phyloP scores from a whole-genome alignment of 2,113 vertebrate species.

The Sinocyclocheilus anophthalmus region DNA sequence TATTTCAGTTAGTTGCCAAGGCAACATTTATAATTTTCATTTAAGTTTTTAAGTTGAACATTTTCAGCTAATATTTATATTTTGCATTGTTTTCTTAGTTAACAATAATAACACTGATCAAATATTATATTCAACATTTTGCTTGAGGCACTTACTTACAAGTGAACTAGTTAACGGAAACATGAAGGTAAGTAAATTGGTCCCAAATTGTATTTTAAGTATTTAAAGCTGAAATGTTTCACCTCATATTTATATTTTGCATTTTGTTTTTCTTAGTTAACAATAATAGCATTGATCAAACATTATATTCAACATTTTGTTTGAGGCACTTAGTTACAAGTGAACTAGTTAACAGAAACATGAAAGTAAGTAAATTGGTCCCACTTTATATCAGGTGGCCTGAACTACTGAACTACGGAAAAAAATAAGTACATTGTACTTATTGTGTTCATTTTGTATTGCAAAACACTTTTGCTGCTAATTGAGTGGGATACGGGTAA shows the following conservation, averaged over 20 bases:
- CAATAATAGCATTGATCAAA: not conserved
- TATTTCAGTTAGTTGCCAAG: no score
- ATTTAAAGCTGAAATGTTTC: no score
- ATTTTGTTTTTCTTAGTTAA: not conserved
- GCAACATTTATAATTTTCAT: no score
- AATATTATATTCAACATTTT: not conserved
- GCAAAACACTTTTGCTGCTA: no score
- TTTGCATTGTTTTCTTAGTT: not conserved
- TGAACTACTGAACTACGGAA: no score
- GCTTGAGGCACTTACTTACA: not conserved
- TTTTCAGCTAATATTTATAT: not conserved
- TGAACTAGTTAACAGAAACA: not conserved
- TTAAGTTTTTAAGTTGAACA: no score
- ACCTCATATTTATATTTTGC: not conserved
- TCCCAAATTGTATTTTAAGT: no score
- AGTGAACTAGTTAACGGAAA: no score
- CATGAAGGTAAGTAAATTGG: not conserved
- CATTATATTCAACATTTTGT: not conserved
- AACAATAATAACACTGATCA: not conserved
- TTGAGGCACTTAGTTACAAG: not conserved
- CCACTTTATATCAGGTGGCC: no score
- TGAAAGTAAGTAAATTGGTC: not conserved
- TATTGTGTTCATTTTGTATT: no score
- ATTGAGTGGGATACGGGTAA: no score
- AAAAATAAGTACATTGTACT: no score